These are phyloP conservation scores for Drosophila ustulata DNA, from an alignment of 2,888 invertebrate species.

Conservation along the genomic window DNA sequence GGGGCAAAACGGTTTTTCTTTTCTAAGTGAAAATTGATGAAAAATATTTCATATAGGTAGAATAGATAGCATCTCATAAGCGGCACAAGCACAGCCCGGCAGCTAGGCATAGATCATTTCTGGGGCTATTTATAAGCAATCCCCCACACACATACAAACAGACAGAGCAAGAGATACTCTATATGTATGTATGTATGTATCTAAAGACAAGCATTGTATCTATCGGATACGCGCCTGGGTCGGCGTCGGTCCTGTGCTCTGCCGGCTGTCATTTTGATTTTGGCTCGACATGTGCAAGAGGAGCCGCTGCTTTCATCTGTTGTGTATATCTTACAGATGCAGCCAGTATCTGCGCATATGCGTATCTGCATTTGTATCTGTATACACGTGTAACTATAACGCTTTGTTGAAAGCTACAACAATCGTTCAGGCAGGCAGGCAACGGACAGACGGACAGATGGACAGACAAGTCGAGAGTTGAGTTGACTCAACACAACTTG, in stretches of 20 bases:
- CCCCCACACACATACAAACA: conserved; percentile 28
- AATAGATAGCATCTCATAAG: conserved; percentile 29
- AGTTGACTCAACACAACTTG: conserved; percentile 63
- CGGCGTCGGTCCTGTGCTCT: conserved; percentile 14
- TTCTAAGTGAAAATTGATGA: conserved; percentile 59
- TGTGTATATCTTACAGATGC: conserved; percentile 44
- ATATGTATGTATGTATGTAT: conserved; percentile 1
- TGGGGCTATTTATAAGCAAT: conserved; percentile 68
- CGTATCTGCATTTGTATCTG: conserved; percentile 43
- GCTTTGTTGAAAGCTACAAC: conserved; percentile 69
- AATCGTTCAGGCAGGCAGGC: conserved; percentile 35
- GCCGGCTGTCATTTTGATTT: conserved; percentile 70
- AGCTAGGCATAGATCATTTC: conserved; percentile 66
- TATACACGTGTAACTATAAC: conserved; percentile 68
- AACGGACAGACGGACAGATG: conserved; percentile 25
- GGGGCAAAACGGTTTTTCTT: conserved; percentile 14
- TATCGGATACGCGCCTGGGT: conserved; percentile 49
- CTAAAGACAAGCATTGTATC: conserved; percentile 48
- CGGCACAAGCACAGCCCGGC: conserved; percentile 44
- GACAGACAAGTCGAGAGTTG: conserved; percentile 20
- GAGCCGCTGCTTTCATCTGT: conserved; percentile 62
- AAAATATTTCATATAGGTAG: conserved; percentile 50
- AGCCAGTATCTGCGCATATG: conserved; percentile 20
- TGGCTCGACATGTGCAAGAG: conserved; percentile 67
- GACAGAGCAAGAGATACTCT: background rate